Base-by-base conservation (phyloP, 2,797 vertebrate species). In the Brachyrhaphis roseni region DNA sequence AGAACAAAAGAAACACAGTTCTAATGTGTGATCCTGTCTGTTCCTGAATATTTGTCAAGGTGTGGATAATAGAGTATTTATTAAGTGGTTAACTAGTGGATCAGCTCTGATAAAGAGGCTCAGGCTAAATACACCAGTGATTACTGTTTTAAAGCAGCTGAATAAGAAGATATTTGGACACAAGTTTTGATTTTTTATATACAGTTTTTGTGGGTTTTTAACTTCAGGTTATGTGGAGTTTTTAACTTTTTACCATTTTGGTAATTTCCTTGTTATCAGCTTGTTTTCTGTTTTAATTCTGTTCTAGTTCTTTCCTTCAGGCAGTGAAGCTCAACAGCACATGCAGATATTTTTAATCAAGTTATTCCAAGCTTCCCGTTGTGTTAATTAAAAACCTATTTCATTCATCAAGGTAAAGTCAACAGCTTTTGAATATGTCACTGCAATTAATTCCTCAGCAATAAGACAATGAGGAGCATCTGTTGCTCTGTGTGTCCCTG, bases 1-100 rank as follows among this genome's bases (percentile, higher is more conserved):
- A 74, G 75, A 86, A 77, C 76, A 83, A 84, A 77, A 82, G 77
- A 87, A 86, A 88, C 79, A 86, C 73, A 77, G 90, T 91, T 87
- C 88, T 16, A 73, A 88, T 15, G 83, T 91, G 86, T 82, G 74
- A 88, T 79, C 43, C 11, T 45, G 77, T 78, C 66, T 75, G 78
- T 81, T 82, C 51, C 81, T 83, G 77, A 49, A 70, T 79, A 77
- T 73, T 66, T 73, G 20, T 64, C 34, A 77, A 86, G 78, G 76
- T 90, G 87, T 84, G 90, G 83, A 88, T 90, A 83, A 77, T 79
- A 81, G 53, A 75, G 78, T 76, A 57, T 81, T 18, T 82, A 51
- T 84, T 77, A 76, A 82, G 59, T 74, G 62, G 71, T 74, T 57
- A 68, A 72, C n/a, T 57, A 78, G 68, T 23, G 70, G 73, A 76